Base-by-base conservation (phyloP, 2,888 invertebrate species). In the Archips crataeganus region DNA sequence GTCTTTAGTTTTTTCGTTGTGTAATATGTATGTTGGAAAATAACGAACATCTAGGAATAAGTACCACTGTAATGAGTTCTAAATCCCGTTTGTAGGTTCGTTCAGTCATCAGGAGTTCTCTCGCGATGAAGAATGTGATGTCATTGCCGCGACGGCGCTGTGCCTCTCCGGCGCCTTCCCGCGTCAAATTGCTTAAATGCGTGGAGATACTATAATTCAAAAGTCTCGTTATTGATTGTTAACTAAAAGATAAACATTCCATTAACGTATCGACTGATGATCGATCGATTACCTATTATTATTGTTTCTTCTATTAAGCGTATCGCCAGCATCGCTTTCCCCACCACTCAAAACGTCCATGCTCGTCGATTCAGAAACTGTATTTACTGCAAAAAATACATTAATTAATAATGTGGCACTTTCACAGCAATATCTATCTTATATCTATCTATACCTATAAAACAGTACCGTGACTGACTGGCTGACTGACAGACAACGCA, bases 81-180 rank as follows among this genome's bases (percentile, higher is more conserved):
- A 99, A 93, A 88, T 99, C 99, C 84, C 98, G 97, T 85, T 98
- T 98, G 90, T 99, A 99, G 0, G 99, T 99, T 79, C 99, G 95
- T 88, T 99, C 99, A 0, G 99, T 99, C 98, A 98, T 98, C 70
- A 99, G 95, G 80, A 99, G 95, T 91, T 99, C 99, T 90, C 99
- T 99, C 67, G 97, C 97, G 79, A 98, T 96, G 88, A 97, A 98
- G 90, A 98, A 98, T 2, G 89, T 87, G 57, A 90, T 80, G 77
- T 93, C 94, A 61, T 82, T 85, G 79, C 79, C 78, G 61, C 88
- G 85, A 34, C 87, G 88, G 73, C 84, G 84, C 23, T 84, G 79
- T 64, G 80, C 77, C 47, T 90, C 91, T 49, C 80, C 76, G 3
- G 82, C 76, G 69, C 81, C 83, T 70, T 88, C 90, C 2, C 85